Conservation (phyloP, 2,888 invertebrate species). For the Perithous albicinctus region DNA sequence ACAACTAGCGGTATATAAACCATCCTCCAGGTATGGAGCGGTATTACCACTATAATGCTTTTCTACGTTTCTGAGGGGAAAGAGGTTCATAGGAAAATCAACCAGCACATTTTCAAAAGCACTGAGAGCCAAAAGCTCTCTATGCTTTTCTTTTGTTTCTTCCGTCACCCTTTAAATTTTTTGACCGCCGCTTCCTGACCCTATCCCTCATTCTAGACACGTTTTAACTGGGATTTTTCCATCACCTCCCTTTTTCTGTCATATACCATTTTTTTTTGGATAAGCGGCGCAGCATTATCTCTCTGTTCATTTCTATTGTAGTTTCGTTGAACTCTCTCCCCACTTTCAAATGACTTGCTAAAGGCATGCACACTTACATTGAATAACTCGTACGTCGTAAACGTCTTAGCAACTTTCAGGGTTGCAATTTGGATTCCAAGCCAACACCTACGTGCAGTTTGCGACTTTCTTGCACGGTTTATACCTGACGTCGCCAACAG, state of each 20-base stretch:
- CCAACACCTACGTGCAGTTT: background rate
- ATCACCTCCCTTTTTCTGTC: background rate
- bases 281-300: background rate
- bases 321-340: background rate
- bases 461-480: background rate
- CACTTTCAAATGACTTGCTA: background rate
- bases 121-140: background rate
- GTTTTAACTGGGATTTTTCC: constrained; percentile 6
- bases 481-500: constrained; percentile 10
- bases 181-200: constrained; percentile 1
- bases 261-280: background rate
- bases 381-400: constrained; percentile 35
- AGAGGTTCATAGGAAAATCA: constrained; percentile 25
- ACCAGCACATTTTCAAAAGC: constrained; percentile 12
- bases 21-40: background rate
- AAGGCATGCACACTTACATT: background rate
- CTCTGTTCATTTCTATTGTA: constrained; percentile 5
- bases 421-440: background rate
- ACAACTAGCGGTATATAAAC: constrained; percentile 14
- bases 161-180: constrained; percentile 31
- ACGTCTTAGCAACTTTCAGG: constrained; percentile 18
- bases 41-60: constrained; percentile 21
- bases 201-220: constrained; percentile 19
- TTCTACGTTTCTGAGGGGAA: background rate
- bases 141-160: background rate